These are phyloP conservation scores for Fistularia tabacaria DNA, from an alignment of 2,797 vertebrate species.

Conservation along the genomic window DNA sequence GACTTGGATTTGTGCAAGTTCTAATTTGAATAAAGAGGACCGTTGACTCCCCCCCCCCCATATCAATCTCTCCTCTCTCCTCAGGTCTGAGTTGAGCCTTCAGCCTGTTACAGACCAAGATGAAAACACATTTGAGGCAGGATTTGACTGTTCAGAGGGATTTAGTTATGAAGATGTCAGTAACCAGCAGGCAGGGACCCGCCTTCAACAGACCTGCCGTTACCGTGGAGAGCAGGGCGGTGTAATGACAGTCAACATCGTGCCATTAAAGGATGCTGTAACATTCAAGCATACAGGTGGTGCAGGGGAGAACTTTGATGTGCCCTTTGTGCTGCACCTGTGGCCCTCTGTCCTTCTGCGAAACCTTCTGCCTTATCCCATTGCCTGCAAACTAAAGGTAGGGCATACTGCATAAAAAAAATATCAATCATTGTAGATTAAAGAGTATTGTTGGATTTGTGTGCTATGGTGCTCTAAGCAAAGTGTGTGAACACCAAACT, in stretches of 20 bases:
- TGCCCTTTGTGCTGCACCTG: conserved; percentile 88
- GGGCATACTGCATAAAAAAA: background rate
- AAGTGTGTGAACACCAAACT: no score
- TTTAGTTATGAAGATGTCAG: conserved; percentile 87
- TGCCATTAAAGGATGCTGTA: conserved; percentile 83
- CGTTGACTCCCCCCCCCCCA: background rate
- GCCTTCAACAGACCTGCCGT: conserved; percentile 81
- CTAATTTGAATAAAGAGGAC: no score
- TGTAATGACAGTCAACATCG: conserved; percentile 85
- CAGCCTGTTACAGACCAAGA: conserved; percentile 74
- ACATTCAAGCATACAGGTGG: conserved; percentile 71
- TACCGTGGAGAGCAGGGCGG: conserved; percentile 56
- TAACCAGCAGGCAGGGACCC: conserved; percentile 68
- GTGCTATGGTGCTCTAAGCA: no score
- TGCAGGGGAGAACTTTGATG: conserved; percentile 82
- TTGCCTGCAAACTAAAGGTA: conserved; percentile 85
- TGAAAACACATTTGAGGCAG: conserved; percentile 33
- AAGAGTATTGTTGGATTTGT: background rate
- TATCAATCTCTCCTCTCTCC: conserved; percentile 25
- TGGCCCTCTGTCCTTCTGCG: conserved; percentile 90
- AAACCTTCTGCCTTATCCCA: conserved; percentile 90
- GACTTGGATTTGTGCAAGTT: no score
- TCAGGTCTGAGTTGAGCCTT: conserved; percentile 84
- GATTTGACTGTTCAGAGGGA: conserved; percentile 79
- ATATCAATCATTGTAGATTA: background rate